Evolutionary conservation across 2,888 invertebrate species (phyloP), one percentile per base, ranked within the genome.

Genomic region (Gisinianus flammeolus): DNA sequence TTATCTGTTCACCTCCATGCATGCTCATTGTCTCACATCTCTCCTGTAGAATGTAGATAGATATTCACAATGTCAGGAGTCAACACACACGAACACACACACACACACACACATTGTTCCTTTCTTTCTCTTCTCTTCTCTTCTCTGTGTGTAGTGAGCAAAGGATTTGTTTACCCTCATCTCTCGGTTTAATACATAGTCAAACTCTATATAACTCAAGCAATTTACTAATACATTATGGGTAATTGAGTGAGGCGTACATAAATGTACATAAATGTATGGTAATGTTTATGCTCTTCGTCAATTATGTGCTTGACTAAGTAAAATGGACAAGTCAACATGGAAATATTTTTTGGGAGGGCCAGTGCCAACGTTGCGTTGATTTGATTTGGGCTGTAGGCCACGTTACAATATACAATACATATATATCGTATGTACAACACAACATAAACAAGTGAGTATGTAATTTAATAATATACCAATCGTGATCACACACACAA

Each of bases 261-360:
- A 35, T 35, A 12, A 35, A 12, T 62, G 62, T 26, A 62, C 28
- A 2, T 26, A 8, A 22, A 4, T 26, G 28, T 28, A 62, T 16
- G 28, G 24, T 12, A 22, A 6, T 58, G 58, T 56, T n/a, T 58
- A 58, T 58, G 1, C 22, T 58, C 58, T 44, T 6, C 22, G 58
- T 58, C 58, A 58, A 58, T 58, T 58, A 58, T 58, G 22, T 24
- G 22, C 22, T 58, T 58, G 10, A 62, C 26, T 62, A 26, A 62
- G 26, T 62, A 33, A 68, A 31, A 68, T 31, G 33, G 68, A 68
- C 33, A 68, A 12, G 31, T 22, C 6, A n/a, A 52, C n/a, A 26
- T n/a, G n/a, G n/a, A n/a, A n/a, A n/a, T n/a, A n/a, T n/a, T 62
- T 62, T 62, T 62, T 24, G 44, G 44, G 62, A 62, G 62, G 62